Conservation (phyloP, 1,140 invertebrate genomes). For the Meteorus sp. region DNA sequence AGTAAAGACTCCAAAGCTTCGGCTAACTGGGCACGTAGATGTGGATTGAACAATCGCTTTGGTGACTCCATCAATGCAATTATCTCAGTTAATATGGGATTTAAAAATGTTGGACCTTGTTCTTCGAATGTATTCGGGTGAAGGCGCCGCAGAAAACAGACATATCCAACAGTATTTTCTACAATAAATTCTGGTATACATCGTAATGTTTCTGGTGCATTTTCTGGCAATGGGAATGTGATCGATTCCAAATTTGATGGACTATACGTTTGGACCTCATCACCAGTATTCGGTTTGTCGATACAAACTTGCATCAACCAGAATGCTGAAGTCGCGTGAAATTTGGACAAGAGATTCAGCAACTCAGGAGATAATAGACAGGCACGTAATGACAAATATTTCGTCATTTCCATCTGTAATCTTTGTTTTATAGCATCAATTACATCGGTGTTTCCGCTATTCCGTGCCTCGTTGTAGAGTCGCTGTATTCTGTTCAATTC, state of each 20-base stretch:
- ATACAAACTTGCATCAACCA: slow-evolving; percentile 83
- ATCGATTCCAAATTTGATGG: slow-evolving; percentile 62
- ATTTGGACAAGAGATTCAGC: slow-evolving; percentile 69
- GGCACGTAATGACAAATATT: slow-evolving; percentile 68
- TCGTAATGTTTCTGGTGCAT: slow-evolving; percentile 67
- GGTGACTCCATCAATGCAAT: slow-evolving; percentile 73
- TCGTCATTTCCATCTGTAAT: slow-evolving; percentile 67
- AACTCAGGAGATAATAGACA: slow-evolving; percentile 73
- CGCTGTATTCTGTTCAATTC: slow-evolving; percentile 78
- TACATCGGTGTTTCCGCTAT: slow-evolving; percentile 58
- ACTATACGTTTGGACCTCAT: slow-evolving; percentile 54
- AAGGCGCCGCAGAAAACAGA: slow-evolving; percentile 73
- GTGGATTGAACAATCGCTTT: slow-evolving; percentile 85
- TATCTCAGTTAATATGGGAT: slow-evolving; percentile 74
- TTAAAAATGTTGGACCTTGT: slow-evolving; percentile 63
- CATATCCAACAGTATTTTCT: slow-evolving; percentile 82
- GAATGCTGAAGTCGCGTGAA: slow-evolving; percentile 78
- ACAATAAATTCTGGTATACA: slow-evolving; percentile 90
- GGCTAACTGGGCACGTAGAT: slow-evolving; percentile 86
- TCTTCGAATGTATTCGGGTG: slow-evolving; percentile 66
- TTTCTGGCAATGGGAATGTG: slow-evolving; percentile 68
- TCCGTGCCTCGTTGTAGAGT: slow-evolving; percentile 67
- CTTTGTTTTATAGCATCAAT: slow-evolving; percentile 65
- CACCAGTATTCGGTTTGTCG: slow-evolving; percentile 47
- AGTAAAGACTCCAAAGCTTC: slow-evolving; percentile 85